Percentiles rank a stretch among this genome's conserved stretches.
Conservation (phyloP, 2,888 invertebrate species). For the Macropis europaea region DNA sequence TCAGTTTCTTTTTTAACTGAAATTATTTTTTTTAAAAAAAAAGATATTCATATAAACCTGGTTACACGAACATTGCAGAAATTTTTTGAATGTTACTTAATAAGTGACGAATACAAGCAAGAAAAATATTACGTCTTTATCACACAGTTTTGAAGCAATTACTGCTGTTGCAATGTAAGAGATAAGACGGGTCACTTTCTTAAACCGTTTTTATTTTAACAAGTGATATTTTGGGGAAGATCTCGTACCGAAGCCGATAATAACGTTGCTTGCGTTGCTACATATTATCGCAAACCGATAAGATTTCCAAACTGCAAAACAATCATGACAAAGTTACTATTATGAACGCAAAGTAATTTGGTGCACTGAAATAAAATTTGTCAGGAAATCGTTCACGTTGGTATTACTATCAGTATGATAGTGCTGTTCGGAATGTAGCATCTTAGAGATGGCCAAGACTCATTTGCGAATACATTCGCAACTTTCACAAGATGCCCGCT, state of each 20-base stretch:
- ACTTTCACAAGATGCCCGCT: slow-evolving; percentile 14
- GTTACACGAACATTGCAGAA: no score
- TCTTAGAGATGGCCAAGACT: neutral
- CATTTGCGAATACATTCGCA: neutral
- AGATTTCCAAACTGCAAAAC: neutral
- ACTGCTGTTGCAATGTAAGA: neutral
- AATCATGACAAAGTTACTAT: neutral
- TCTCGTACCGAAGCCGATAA: neutral
- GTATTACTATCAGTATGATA: neutral
- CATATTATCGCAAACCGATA: neutral
- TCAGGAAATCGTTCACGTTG: neutral
- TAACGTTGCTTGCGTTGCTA: neutral
- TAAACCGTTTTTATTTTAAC: neutral
- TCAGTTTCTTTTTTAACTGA: no score
- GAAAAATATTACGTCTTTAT: neutral
- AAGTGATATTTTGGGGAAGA: neutral
- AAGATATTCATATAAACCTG: no score
- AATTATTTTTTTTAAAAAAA: no score
- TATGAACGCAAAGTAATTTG: neutral
- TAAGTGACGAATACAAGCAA: no score
- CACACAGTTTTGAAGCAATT: neutral
- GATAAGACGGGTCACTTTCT: neutral
- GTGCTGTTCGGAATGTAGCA: no score
- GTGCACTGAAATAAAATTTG: no score
- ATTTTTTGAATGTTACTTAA: no score